Evolutionary conservation across 2,797 vertebrate species (phyloP).

Genomic region (Spinus pinus): DNA sequence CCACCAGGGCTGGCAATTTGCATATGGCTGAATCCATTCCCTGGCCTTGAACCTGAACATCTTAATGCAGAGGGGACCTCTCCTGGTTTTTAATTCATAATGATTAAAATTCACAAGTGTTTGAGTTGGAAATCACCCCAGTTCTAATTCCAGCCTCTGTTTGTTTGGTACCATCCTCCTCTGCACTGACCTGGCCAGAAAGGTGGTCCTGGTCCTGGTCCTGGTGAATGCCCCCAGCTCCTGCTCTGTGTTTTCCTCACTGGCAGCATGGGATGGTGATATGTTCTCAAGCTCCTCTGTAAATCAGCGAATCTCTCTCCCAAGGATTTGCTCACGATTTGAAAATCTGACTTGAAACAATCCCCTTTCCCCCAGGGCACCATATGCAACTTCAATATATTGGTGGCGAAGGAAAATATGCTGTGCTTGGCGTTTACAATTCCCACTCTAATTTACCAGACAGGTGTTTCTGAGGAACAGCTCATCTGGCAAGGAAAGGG

Average conservation of each 20-base stretch:
- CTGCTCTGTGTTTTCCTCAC: not conserved
- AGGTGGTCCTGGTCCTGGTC: not conserved
- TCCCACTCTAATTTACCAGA: conserved; percentile 60
- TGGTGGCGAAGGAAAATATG: conserved; percentile 66
- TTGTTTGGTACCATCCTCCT: fast-evolving
- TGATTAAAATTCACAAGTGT: not conserved
- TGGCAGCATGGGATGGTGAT: not conserved
- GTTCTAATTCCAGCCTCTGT: not conserved
- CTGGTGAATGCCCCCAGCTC: not conserved
- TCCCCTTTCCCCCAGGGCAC: conserved; percentile 41
- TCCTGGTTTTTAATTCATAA: not conserved
- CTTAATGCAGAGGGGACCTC: not conserved
- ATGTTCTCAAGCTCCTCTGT: conserved; percentile 1
- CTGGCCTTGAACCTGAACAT: not conserved
- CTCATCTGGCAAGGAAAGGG: conserved; percentile 40
- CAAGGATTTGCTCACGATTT: conserved; percentile 56
- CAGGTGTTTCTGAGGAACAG: conserved; percentile 61
- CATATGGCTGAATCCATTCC: not conserved
- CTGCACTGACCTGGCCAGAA: not conserved
- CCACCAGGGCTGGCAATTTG: not conserved
- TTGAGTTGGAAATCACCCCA: not conserved
- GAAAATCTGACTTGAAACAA: conserved; percentile 67
- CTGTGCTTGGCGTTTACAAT: conserved; percentile 52
- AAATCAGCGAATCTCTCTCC: conserved; percentile 54
- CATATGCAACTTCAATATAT: conserved; percentile 52